Evolutionary conservation across 2,888 invertebrate species (phyloP), one percentile per base, ranked within the genome.

Genomic region (Linnaemya vulpina): DNA sequence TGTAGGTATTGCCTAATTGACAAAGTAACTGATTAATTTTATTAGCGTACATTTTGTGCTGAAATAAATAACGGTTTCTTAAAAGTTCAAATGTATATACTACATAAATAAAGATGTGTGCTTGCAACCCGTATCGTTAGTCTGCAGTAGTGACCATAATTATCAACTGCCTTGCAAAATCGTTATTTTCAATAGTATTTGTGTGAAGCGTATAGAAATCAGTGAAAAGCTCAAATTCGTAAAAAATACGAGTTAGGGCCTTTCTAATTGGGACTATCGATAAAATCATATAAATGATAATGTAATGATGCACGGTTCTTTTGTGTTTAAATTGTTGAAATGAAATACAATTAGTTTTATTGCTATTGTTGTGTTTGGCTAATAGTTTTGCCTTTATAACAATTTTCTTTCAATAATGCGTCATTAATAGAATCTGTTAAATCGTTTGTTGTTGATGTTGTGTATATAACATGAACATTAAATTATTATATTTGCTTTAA

Each of bases 371-470:
- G 35, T 22, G 46, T 46, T 76, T 55, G 13, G 25, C 40, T 70
- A 58, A 40, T 30, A 22, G 43, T 25, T 43, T 67, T 30, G 13
- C 20, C 9, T 38, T 35, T 65, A 35, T 79, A 35, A 51, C 0
- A 65, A 55, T 55, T 65, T 71, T 63, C 71, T 58, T 63, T 43
- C 17, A 22, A 46, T 13, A 63, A 46, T 55, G 55, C 71, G 79
- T 71, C 53, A 78, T 58, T 43, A 43, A 53, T 13, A 46, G 30
- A 10, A 13, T 25, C 62, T 74, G 25, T 65, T 63, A 15, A 53
- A 53, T 68, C 55, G 62, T 81, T 75, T 81, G 53, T 70, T 60
- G 53, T 63, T 81, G 68, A 68, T 68, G 75, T 35, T 62, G 53
- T 81, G 25, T 20, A 46, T 65, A 46, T 15, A 40, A 63, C n/a